Evolutionary conservation across 2,113 vertebrate genomes (phyloP), one percentile per base, ranked within the genome.

Genomic region (Lonchura striata): DNA sequence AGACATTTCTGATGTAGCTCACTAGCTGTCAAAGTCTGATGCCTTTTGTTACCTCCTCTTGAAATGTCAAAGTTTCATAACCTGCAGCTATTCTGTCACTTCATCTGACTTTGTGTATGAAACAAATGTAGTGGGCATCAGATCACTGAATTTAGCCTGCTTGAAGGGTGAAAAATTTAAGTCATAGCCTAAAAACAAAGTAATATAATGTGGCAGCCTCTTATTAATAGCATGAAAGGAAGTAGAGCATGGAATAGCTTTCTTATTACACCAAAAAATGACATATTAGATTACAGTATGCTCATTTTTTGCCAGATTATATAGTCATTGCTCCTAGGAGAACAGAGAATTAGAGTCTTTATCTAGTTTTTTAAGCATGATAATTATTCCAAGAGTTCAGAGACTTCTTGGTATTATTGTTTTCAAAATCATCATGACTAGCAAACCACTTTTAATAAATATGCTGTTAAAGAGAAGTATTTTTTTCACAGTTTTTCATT

Each of bases 171-270:
- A 95, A 90, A 88, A 95, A 47, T 75, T 72, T 82, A 91, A 96
- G 70, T 85, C 84, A 77, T 59, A 75, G 74, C 39, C 90, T 74
- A 59, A 22, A 61, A 94, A 83, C 35, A 27, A 88, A 77, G 64
- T 90, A 94, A 96, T 91, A 35, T 9, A 74, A 92, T 12, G 60
- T 97, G 92, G 83, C 95, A 96, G 86, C 39, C 65, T 71, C 91
- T 93, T 92, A 93, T 90, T 94, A 96, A 90, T 56, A 93, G 72
- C 80, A 96, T 82, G 76, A 86, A 84, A 92, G 60, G 64, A 93
- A 96, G 64, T 68, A 93, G 94, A 96, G 92, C 92, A 86, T 66
- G 30, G 94, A 96, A 92, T 86, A 94, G 47, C 64, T 88, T 88
- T 95, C 68, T 92, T 94, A 92, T 88, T 92, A 91, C 56, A 93